phyloP scores from a whole-genome alignment of 2,888 invertebrate species.

The Orchestes rusci region DNA sequence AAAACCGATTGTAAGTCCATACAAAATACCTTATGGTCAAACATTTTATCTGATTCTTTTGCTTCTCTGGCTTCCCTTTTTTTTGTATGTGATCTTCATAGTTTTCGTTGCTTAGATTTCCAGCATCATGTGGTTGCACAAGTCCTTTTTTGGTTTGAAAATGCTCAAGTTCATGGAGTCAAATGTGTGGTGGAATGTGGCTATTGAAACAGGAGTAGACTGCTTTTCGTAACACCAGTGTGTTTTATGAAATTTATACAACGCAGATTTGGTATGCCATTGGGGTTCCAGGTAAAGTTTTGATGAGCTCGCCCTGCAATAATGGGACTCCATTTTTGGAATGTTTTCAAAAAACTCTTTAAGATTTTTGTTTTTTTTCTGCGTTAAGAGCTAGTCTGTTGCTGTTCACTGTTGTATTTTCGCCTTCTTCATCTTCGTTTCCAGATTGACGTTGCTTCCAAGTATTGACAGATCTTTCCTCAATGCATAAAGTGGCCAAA shows the following conservation, averaged over 20 bases:
- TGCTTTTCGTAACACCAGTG: neutral
- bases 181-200: neutral
- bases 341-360: neutral
- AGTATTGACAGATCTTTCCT: neutral
- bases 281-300: neutral
- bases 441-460: neutral
- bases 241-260: slow-evolving; percentile 1
- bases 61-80: slow-evolving; percentile 16
- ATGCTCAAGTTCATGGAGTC: neutral
- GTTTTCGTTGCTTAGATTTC: neutral
- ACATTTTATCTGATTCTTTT: slow-evolving; percentile 14
- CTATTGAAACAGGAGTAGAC: neutral
- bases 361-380: neutral
- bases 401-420: neutral
- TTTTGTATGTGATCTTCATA: slow-evolving; percentile 1
- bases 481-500: neutral
- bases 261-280: neutral
- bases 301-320: neutral
- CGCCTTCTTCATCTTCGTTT: neutral
- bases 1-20: slow-evolving; percentile 26
- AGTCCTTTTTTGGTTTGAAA: neutral
- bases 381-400: neutral
- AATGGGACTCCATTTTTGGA: slow-evolving; percentile 1
- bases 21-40: slow-evolving; percentile 12
- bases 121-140: neutral